phyloP scores from a whole-genome alignment of 2,888 invertebrate genomes.

The Mantis religiosa region DNA sequence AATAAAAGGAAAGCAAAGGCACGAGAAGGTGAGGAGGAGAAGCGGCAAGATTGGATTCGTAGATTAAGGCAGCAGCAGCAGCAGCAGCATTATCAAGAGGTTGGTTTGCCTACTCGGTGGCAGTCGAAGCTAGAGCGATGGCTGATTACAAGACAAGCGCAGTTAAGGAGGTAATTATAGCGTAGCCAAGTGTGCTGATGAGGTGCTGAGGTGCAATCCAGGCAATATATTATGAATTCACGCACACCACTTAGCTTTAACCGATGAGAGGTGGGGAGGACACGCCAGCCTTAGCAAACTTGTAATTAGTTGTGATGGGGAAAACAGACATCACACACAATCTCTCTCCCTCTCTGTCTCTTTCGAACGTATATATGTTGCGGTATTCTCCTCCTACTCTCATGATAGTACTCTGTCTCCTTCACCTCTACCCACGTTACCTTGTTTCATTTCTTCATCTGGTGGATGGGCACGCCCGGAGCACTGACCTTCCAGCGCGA shows the following conservation, averaged over 20 bases:
- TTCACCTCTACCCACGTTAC: background rate
- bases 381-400: background rate
- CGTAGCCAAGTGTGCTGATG: constrained; percentile 14
- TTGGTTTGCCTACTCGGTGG: background rate
- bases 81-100: background rate
- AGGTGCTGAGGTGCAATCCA: constrained; percentile 24
- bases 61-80: background rate
- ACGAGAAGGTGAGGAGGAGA: background rate
- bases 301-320: constrained; percentile 12
- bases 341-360: too few relatives aligned
- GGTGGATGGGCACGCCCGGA: background rate
- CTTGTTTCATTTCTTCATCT: background rate
- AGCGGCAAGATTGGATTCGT: background rate
- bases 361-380: background rate
- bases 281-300: background rate
- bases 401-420: background rate
- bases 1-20: background rate
- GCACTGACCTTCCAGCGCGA: background rate
- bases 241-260: background rate
- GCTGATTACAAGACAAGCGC: background rate
- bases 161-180: constrained; percentile 25
- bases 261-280: background rate
- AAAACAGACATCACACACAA: background rate
- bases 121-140: background rate
- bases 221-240: constrained; percentile 26